Base-by-base conservation (phyloP, 2,113 vertebrate genomes). In the Tachysurus vachellii region DNA sequence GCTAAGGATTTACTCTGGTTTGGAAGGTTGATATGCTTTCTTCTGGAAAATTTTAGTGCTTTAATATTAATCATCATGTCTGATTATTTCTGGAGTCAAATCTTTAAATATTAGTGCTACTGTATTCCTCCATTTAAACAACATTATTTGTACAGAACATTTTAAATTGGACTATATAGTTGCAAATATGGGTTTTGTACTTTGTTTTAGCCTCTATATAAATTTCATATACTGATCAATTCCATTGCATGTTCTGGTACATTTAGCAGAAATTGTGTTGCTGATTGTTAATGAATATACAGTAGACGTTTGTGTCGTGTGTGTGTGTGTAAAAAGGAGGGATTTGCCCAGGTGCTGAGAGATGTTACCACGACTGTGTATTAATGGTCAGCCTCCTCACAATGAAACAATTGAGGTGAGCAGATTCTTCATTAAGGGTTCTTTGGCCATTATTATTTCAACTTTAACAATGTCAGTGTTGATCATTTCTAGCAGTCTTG, bases 261-360 rank as follows among this genome's bases (percentile, higher is more conserved):
- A 93, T 93, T 88, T 26, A 42, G 1, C 36, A 57, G 50, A 70
- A 9, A 59, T 54, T 62, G 86, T 83, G 68, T 28, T 61, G 54
- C 84, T 88, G 75, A 71, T 92, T 92, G 94, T 91, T 90, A 92
- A 94, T 92, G 90, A 82, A 12, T 31, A 66, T 71, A n/a, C n/a
- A n/a, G n/a, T n/a, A 56, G 59, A 77, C 47, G 19, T 23, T 57
- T 86, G 71, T 62, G 85, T 44, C 82, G 84, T 82, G 56, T 71
- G 36, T 16, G 70, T 84, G 85, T 80, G 26, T 86, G 44, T 85
- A 28, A 73, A 50, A 82, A 36, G 28, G 61, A 75, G 62, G 61
- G 59, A 28, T 53, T 53, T 81, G 88, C 50, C 82, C 68, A 54
- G 84, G 77, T 84, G 84, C 44, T 85, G 31, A 73, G 76, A 82